Evolutionary conservation across 2,113 vertebrate species (phyloP).

Genomic region (Cardinalis cardinalis): DNA sequence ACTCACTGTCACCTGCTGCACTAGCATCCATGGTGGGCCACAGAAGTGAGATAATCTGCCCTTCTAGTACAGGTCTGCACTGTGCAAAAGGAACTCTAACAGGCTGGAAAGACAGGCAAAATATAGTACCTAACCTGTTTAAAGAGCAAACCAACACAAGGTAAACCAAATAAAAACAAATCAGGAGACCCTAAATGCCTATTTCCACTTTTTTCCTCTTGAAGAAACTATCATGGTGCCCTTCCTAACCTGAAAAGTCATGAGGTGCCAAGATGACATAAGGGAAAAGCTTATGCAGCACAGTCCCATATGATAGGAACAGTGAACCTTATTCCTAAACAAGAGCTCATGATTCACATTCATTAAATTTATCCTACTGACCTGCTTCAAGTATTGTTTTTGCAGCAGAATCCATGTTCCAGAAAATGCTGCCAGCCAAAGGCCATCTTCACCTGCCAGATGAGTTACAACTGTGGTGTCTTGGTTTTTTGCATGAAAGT

Average conservation of each 20-base stretch:
- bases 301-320: accelerated
- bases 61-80: neutral
- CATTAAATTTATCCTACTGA: neutral
- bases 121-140: neutral
- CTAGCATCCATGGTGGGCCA: neutral
- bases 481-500: neutral
- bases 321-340: neutral
- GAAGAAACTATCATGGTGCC: neutral
- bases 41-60: neutral
- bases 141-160: neutral
- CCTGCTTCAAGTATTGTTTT: neutral
- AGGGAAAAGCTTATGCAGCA: neutral
- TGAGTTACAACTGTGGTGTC: neutral
- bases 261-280: neutral
- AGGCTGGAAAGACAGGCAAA: neutral
- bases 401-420: neutral
- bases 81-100: neutral
- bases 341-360: neutral
- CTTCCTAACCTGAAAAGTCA: neutral
- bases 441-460: neutral
- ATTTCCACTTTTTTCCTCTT: neutral
- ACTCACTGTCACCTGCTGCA: neutral
- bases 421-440: neutral
- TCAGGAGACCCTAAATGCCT: neutral
- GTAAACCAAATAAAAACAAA: neutral